Evolutionary conservation across 2,113 vertebrate species (phyloP).

Genomic region (Vicugna pacos): DNA sequence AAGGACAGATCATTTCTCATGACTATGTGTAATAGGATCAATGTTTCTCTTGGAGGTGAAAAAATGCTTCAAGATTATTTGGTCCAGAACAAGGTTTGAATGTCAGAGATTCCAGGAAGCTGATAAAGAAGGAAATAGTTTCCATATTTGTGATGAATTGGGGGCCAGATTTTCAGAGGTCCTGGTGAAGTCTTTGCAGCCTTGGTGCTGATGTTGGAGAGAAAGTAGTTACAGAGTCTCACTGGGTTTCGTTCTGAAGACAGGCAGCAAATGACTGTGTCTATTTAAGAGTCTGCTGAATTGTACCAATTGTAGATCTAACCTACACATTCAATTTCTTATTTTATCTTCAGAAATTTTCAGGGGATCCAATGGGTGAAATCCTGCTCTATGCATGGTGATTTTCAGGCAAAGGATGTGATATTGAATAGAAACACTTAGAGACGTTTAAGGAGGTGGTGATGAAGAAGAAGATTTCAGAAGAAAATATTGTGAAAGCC

Average conservation of each 20-base stretch:
- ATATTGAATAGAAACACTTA: background rate
- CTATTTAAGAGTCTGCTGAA: background rate
- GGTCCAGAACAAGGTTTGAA: too few relatives aligned
- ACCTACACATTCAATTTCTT: background rate
- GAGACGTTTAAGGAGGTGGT: background rate
- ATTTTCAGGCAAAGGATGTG: background rate
- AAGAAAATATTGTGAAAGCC: background rate
- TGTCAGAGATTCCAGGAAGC: background rate
- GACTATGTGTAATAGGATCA: accelerated
- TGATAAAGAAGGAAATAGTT: background rate
- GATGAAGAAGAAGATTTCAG: background rate
- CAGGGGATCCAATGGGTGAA: background rate
- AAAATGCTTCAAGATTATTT: too few relatives aligned
- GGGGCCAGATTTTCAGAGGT: background rate
- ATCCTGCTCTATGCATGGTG: background rate
- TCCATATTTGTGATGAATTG: background rate
- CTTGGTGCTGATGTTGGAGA: background rate
- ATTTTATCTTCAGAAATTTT: background rate
- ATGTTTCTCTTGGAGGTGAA: background rate
- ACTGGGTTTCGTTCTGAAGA: background rate
- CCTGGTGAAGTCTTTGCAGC: background rate
- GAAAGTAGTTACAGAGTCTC: background rate
- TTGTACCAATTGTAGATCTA: background rate
- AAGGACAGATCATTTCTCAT: background rate
- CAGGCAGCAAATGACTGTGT: background rate